Conservation (phyloP, 1,140 invertebrate genomes). For the Drosophila triauraria region DNA sequence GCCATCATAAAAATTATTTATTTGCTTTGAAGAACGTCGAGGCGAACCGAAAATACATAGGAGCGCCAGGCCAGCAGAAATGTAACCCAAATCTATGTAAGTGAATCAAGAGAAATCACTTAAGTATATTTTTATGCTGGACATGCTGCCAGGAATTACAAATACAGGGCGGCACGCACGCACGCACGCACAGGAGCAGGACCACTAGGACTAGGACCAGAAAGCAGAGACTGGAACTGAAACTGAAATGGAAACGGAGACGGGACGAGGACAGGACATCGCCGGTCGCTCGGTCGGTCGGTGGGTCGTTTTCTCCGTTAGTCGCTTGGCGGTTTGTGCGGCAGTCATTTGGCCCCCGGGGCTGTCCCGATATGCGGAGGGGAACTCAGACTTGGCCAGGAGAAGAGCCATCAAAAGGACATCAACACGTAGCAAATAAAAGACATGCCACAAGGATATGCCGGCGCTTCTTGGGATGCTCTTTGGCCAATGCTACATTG, state of each 20-base stretch:
- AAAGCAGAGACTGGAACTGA: slow-evolving; percentile 7
- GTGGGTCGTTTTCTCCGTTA: slow-evolving; percentile 38
- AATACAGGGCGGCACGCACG: slow-evolving; percentile 75
- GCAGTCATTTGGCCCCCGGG: slow-evolving; percentile 71
- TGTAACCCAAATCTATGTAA: slow-evolving; percentile 83
- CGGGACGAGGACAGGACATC: slow-evolving; percentile 17
- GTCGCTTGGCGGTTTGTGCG: slow-evolving; percentile 69
- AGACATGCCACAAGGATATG: slow-evolving; percentile 83
- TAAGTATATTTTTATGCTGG: slow-evolving; percentile 84
- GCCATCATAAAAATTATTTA: slow-evolving; percentile 80
- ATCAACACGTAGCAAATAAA: slow-evolving; percentile 84
- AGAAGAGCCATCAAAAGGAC: slow-evolving; percentile 81
- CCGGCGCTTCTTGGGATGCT: slow-evolving; percentile 58
- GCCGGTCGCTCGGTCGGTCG: slow-evolving; percentile 17
- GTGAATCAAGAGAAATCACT: slow-evolving; percentile 83
- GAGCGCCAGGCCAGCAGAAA: slow-evolving; percentile 63
- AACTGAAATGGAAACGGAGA: slow-evolving; percentile 19
- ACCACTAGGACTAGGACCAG: slow-evolving; percentile 11
- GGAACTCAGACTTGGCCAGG: slow-evolving; percentile 1
- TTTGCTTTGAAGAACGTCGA: slow-evolving; percentile 66
- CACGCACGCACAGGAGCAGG: slow-evolving; percentile 61
- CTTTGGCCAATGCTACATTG: slow-evolving; percentile 81
- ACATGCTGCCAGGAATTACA: slow-evolving; percentile 83
- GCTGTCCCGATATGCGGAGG: slow-evolving; percentile 34
- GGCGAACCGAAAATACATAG: slow-evolving; percentile 42